Conservation (phyloP, 2,797 vertebrate species). For the Phrynocephalus vlangalii region DNA sequence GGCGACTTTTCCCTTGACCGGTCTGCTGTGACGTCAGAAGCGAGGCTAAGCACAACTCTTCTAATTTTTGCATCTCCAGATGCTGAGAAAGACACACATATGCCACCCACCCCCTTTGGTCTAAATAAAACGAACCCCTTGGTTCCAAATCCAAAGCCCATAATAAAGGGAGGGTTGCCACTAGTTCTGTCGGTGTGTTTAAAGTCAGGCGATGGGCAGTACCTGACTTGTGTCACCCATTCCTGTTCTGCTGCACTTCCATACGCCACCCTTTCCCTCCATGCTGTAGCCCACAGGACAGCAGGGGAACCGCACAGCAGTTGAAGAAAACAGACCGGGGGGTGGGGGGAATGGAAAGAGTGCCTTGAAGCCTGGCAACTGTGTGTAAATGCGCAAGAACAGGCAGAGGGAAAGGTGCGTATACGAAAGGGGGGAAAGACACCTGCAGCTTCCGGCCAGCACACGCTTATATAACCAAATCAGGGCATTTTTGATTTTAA, state of each 20-base stretch:
- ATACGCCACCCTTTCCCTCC: not conserved
- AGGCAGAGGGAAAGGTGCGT: not conserved
- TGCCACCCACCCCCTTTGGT: not conserved
- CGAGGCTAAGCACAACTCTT: not conserved
- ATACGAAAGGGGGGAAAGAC: not conserved
- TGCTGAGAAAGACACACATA: not conserved
- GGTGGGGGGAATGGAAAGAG: not conserved
- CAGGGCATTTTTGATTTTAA: too few relatives aligned
- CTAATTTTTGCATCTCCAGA: not conserved
- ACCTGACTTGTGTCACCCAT: not conserved
- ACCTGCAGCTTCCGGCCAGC: not conserved
- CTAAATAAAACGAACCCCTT: not conserved
- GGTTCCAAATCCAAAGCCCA: not conserved
- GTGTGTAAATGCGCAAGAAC: not conserved
- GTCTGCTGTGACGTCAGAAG: not conserved
- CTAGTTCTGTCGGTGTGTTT: not conserved
- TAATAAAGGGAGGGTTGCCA: not conserved
- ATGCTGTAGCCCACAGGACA: not conserved
- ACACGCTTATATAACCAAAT: not conserved
- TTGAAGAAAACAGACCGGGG: not conserved
- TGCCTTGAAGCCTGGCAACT: conserved; percentile 5
- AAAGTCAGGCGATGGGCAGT: not conserved
- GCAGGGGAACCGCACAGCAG: not conserved
- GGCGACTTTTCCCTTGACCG: not conserved
- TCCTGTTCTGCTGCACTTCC: not conserved